A percentile compares a stretch with the other conserved stretches of the same genome.
phyloP scores from a whole-genome alignment of 2,113 vertebrate species.

The Siniperca chuatsi region DNA sequence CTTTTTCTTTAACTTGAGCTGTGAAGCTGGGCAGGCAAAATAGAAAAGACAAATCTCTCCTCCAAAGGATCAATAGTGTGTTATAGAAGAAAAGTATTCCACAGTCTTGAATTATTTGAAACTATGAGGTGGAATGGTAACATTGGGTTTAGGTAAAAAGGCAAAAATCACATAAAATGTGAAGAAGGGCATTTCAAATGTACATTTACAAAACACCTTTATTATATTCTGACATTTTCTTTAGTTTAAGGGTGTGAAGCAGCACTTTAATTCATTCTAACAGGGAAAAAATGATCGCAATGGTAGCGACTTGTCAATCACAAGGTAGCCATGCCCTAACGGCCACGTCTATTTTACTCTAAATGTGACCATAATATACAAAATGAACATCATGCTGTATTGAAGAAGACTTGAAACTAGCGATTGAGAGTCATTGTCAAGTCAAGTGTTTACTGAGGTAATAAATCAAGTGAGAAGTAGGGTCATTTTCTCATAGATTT shows the following conservation, averaged over 20 bases:
- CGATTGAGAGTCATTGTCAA: too few relatives aligned
- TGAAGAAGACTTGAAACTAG: too few relatives aligned
- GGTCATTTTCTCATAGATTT: too few relatives aligned
- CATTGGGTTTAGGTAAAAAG: neutral
- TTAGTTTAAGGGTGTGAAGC: constrained; percentile 14
- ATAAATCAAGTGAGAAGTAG: too few relatives aligned
- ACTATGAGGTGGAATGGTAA: neutral
- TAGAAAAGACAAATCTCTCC: constrained; percentile 31
- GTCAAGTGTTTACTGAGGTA: too few relatives aligned
- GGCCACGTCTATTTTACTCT: too few relatives aligned
- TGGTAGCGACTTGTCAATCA: too few relatives aligned
- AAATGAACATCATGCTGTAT: too few relatives aligned
- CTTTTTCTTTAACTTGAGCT: constrained; percentile 18
- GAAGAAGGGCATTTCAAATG: constrained; percentile 34
- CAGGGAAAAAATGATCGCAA: too few relatives aligned
- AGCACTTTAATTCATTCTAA: constrained; percentile 3
- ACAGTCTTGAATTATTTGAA: constrained; percentile 25
- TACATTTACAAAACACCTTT: constrained; percentile 32
- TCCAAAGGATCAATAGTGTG: constrained; percentile 26
- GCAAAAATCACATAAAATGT: constrained; percentile 23
- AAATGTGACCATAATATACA: too few relatives aligned
- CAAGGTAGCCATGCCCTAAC: too few relatives aligned
- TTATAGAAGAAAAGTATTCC: constrained; percentile 10
- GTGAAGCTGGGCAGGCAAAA: constrained; percentile 9
- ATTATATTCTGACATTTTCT: constrained; percentile 40